Evolutionary conservation across 2,113 vertebrate genomes (phyloP).

Genomic region (Anolis sagrei): DNA sequence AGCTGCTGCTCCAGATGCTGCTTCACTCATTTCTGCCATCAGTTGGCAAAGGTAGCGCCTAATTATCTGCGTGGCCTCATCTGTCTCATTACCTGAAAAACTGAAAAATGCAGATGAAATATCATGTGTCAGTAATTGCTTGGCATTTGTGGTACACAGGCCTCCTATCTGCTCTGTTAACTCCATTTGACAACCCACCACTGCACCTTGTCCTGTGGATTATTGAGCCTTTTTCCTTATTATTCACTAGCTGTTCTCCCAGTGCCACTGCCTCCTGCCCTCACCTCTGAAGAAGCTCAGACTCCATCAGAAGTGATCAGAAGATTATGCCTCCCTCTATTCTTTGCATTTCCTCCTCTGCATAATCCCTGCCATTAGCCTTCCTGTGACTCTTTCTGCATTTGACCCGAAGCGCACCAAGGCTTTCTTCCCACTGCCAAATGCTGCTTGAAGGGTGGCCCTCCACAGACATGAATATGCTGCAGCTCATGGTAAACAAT

Average conservation of each 20-base stretch:
- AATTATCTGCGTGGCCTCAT: slow-evolving; percentile 51
- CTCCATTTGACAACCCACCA: not conserved
- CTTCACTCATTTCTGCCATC: slow-evolving; percentile 36
- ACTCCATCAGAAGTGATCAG: not conserved
- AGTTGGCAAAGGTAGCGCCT: slow-evolving; percentile 51
- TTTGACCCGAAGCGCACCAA: not conserved
- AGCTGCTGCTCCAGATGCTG: slow-evolving; percentile 11
- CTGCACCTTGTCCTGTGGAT: not conserved
- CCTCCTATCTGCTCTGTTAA: not conserved
- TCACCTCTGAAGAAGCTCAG: not conserved
- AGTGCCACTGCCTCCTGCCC: not conserved
- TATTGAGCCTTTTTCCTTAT: not conserved
- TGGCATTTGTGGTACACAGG: not conserved
- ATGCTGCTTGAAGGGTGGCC: not conserved
- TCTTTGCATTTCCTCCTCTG: not conserved
- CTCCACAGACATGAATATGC: not conserved
- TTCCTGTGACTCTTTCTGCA: not conserved
- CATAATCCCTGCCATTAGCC: not conserved
- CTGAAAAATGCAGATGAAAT: slow-evolving; percentile 30
- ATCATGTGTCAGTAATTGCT: not conserved
- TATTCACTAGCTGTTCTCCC: not conserved
- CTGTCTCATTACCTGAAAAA: slow-evolving; percentile 41
- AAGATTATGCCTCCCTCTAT: not conserved
- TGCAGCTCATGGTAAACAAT: not conserved
- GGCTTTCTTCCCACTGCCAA: not conserved